Evolutionary conservation across 2,113 vertebrate species (phyloP).

Genomic region (Anoura caudifer): DNA sequence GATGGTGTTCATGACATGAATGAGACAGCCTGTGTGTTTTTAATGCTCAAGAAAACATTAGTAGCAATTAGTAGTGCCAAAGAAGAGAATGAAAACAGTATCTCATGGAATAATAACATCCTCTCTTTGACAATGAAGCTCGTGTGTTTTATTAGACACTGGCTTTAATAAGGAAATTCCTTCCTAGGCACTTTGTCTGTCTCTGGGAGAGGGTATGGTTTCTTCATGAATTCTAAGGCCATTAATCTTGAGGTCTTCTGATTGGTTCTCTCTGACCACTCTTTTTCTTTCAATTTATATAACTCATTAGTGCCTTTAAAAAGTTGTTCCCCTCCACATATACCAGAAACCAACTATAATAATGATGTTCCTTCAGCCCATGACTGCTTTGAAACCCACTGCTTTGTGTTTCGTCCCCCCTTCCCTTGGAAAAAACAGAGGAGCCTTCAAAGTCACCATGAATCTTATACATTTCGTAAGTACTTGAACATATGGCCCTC

Average conservation of each 20-base stretch:
- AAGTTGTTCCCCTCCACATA: not conserved
- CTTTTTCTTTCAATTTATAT: slow-evolving; percentile 52
- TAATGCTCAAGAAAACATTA: slow-evolving; percentile 73
- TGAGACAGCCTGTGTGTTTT: slow-evolving; percentile 60
- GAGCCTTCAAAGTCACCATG: not conserved
- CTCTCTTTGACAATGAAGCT: slow-evolving; percentile 42
- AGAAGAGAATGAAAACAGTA: slow-evolving; percentile 68
- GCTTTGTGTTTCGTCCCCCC: not conserved
- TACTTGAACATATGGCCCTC: not conserved
- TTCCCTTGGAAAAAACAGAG: not conserved
- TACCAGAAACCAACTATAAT: not conserved
- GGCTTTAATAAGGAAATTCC: slow-evolving; percentile 41
- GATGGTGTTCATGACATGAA: slow-evolving; percentile 49
- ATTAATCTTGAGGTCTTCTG: not conserved
- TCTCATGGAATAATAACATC: slow-evolving; percentile 40
- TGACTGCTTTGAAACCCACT: not conserved
- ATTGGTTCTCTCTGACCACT: not conserved
- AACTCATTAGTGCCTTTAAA: not conserved
- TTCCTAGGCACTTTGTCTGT: slow-evolving; percentile 24
- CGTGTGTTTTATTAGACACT: slow-evolving; percentile 39
- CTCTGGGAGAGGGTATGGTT: not conserved
- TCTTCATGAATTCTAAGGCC: slow-evolving; percentile 24
- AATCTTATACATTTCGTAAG: not conserved
- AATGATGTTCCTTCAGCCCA: not conserved
- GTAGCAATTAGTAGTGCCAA: slow-evolving; percentile 58